These are phyloP conservation scores for Scaptomyza reducta DNA, from an alignment of 2,888 invertebrate genomes.

Conservation along the genomic window DNA sequence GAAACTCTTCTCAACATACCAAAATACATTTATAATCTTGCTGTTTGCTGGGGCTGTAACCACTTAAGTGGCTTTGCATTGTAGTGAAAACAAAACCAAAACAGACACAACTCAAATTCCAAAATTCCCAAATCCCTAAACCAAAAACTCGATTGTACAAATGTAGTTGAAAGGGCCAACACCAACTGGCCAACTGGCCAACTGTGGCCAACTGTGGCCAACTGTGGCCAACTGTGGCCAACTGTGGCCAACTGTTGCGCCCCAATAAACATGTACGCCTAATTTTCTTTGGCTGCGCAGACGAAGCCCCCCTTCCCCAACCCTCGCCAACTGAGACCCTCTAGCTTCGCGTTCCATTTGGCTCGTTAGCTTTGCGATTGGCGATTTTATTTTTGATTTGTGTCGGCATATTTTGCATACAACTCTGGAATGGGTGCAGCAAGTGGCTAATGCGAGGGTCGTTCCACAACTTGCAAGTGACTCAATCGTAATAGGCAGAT, in stretches of 20 bases:
- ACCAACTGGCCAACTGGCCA: conserved; percentile 5
- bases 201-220: no score
- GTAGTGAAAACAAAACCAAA: conserved; percentile 7
- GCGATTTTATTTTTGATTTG: conserved; percentile 77
- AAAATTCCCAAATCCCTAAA: conserved; percentile 6
- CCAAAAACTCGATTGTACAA: conserved; percentile 4
- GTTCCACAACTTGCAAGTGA: conserved; percentile 12
- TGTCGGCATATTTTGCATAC: conserved; percentile 77
- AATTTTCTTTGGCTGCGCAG: conserved; percentile 68
- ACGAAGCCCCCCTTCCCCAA: conserved; percentile 18
- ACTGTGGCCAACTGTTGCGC: conserved; percentile 60
- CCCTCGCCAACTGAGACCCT: background rate
- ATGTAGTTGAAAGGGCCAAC: conserved; percentile 15
- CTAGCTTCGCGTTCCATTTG: conserved; percentile 28
- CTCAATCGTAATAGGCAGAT: no score
- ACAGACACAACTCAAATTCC: conserved; percentile 37
- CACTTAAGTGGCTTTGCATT: conserved; percentile 72
- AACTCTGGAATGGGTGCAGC: conserved; percentile 51
- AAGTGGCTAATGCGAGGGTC: conserved; percentile 63
- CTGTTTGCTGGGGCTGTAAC: conserved; percentile 60
- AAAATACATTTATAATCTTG: background rate
- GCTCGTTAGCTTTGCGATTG: conserved; percentile 67
- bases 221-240: no score
- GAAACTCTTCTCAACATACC: conserved; percentile 22
- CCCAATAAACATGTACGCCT: conserved; percentile 72